Percentiles rank a stretch among this genome's conserved stretches.
Evolutionary conservation across 1,140 invertebrate species (phyloP).

Genomic region (Periplaneta americana): DNA sequence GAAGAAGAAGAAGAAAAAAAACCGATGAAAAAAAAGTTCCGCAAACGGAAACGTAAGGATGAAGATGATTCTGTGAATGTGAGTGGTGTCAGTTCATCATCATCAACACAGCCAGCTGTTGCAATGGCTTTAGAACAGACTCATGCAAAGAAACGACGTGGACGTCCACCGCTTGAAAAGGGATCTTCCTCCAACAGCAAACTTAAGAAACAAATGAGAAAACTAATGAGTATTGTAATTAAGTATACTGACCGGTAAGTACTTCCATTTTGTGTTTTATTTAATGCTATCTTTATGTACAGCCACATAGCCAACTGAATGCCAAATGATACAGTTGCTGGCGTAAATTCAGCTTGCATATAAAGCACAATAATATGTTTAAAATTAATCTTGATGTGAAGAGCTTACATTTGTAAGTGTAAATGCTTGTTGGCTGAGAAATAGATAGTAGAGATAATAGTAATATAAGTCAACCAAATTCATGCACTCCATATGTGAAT

Average conservation of each 20-base stretch:
- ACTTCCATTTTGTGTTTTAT: neutral
- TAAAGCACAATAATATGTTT: no score
- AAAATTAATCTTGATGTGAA: no score
- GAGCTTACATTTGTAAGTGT: no score
- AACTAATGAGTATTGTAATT: conserved; percentile 46
- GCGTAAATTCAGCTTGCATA: no score
- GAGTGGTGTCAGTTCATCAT: neutral
- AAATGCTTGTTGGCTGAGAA: no score
- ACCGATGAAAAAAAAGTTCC: conserved; percentile 14
- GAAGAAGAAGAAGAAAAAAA: conserved; percentile 19
- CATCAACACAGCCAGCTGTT: neutral
- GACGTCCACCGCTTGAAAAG: conserved; percentile 12
- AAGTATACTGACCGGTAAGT: conserved; percentile 46
- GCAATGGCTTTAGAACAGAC: neutral
- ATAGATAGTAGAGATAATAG: no score
- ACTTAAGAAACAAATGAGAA: conserved; percentile 42
- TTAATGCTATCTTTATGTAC: no score
- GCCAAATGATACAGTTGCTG: no score
- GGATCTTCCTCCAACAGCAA: neutral
- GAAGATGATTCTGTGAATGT: conserved; percentile 17
- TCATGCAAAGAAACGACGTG: conserved; percentile 17
- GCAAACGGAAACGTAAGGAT: conserved; percentile 25
- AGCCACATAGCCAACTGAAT: no score
- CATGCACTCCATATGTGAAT: no score
- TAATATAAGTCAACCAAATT: no score